Conservation (phyloP, 2,797 vertebrate species). For the Gadopsis bispinosus region DNA sequence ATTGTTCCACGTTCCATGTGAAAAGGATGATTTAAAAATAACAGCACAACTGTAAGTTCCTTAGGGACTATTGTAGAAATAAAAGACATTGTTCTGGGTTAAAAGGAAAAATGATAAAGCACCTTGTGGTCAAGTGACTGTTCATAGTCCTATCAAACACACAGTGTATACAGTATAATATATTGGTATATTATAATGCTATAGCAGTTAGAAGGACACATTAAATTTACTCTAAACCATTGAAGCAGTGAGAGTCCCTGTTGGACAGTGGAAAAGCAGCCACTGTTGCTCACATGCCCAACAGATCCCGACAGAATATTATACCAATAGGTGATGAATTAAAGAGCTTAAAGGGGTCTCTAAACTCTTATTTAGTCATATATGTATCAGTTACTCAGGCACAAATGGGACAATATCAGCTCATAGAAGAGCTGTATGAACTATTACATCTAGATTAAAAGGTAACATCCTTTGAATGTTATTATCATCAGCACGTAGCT, state of each 20-base stretch:
- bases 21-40: neutral
- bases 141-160: neutral
- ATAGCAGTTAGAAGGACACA: neutral
- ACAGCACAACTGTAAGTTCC: neutral
- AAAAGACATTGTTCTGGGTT: neutral
- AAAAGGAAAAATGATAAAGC: neutral
- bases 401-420: conserved; percentile 1
- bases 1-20: no score
- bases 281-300: neutral
- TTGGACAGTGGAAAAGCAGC: neutral
- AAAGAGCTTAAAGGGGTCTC: conserved; percentile 5
- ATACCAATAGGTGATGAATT: conserved; percentile 10
- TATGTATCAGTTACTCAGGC: neutral
- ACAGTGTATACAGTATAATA: neutral
- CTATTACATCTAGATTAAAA: conserved; percentile 6
- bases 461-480: neutral
- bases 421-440: neutral
- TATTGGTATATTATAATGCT: neutral
- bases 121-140: neutral
- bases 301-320: neutral
- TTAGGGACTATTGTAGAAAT: conserved; percentile 6
- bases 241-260: neutral
- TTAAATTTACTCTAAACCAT: neutral
- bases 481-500: neutral
- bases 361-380: neutral